Evolutionary conservation across 1,140 invertebrate genomes (phyloP), one percentile per base, ranked within the genome.

Genomic region (Drosophila subobscura): DNA sequence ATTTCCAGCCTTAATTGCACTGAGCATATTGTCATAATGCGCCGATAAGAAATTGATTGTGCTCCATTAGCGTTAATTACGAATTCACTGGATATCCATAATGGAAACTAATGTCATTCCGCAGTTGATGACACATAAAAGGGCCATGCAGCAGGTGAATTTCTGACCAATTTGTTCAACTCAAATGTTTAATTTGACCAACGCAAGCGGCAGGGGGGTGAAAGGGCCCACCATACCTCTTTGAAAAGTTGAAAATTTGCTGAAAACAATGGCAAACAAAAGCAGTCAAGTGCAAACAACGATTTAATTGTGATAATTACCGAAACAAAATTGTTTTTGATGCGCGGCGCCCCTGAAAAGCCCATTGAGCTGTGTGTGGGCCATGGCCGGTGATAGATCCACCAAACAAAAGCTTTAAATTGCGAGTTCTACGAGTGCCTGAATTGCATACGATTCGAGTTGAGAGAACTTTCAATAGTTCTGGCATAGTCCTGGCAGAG

Each of bases 271-370:
- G 20, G n/a, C 20, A 41, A 66, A 59, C 6, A 53, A 42, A 33
- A 5, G 29, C 56, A 71, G 53, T 60, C 74, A 83, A 66, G 53
- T 65, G 63, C 10, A 61, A 65, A 65, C 65, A 58, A 50, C 45
- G 40, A 76, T 72, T 85, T 72, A 49, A 77, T 46, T 54, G 51
- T 47, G 58, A 65, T 77, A 72, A 84, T 76, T 75, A 57, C 49
- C 44, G 16, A 25, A 37, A 45, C 51, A 45, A 55, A 73, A 79
- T 71, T 83, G 71, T 49, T 53, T 71, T 75, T 45, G 37, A 66
- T 53, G 47, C 16, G 16, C 16, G 27, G 6, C 12, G 16, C 44
- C 42, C 46, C 7, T 8, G 40, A n/a, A 7, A 4, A 10, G 42
- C 5, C 60, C 47, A 27, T 45, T 7, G 8, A 46, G 25, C 20